These are phyloP conservation scores for Lasioglossum pauxillum DNA, from an alignment of 2,888 invertebrate species.

Conservation along the genomic window DNA sequence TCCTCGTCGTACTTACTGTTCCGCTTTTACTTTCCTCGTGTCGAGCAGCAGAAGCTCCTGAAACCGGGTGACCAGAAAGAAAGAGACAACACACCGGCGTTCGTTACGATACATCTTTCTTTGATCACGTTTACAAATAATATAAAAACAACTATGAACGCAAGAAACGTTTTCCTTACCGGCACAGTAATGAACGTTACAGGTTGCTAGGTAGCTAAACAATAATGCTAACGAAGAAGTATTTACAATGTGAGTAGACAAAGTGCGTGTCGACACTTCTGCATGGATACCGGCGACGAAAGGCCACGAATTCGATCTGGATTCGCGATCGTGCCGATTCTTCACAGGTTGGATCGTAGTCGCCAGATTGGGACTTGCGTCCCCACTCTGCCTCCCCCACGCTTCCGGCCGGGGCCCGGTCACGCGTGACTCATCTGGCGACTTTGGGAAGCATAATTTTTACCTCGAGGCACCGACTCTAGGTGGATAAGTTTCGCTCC, in stretches of 20 bases:
- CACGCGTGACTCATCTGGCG: no score
- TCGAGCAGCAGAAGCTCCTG: background rate
- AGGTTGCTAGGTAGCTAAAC: slow-evolving; percentile 55
- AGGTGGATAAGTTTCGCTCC: background rate
- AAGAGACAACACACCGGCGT: slow-evolving; percentile 20
- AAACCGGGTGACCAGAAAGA: background rate
- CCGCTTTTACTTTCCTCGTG: slow-evolving; percentile 13
- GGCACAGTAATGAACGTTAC: slow-evolving; percentile 50
- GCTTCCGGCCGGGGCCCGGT: no score
- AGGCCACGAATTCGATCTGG: slow-evolving; percentile 8
- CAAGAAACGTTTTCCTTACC: slow-evolving; percentile 63
- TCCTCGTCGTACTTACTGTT: slow-evolving; percentile 39
- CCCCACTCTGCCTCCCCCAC: no score
- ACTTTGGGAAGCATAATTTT: background rate
- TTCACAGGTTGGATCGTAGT: background rate
- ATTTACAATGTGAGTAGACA: slow-evolving; percentile 68
- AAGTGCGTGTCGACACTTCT: slow-evolving; percentile 53
- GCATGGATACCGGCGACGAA: slow-evolving; percentile 40
- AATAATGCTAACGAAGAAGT: slow-evolving; percentile 68
- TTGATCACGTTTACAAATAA: slow-evolving; percentile 70
- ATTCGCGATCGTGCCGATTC: background rate
- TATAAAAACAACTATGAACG: slow-evolving; percentile 71
- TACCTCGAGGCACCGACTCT: background rate
- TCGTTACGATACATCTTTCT: slow-evolving; percentile 61
- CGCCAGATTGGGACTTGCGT: no score